Evolutionary conservation across 2,113 vertebrate species (phyloP).

Genomic region (Miniopterus natalensis): DNA sequence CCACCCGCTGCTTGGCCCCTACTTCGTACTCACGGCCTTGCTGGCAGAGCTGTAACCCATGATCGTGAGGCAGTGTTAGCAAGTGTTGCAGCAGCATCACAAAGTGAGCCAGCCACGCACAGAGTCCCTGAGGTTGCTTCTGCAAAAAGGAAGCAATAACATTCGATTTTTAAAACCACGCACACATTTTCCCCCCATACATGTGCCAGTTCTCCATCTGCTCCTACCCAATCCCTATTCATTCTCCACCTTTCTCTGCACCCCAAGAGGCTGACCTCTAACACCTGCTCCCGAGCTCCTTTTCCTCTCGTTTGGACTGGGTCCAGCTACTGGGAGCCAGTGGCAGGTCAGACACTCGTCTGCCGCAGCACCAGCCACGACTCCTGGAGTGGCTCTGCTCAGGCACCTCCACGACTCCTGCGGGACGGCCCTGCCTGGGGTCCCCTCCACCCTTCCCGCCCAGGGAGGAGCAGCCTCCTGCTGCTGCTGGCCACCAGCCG

Average conservation of each 20-base stretch:
- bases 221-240: not conserved
- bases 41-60: not conserved
- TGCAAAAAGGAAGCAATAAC: not conserved
- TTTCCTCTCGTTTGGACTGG: not conserved
- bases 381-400: not conserved
- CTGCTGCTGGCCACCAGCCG: not conserved
- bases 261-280: not conserved
- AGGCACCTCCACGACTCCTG: accelerated
- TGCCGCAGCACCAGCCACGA: not conserved
- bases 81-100: not conserved
- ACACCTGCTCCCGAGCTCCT: not conserved
- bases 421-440: not conserved
- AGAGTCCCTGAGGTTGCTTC: not conserved
- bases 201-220: not conserved
- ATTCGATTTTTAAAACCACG: not conserved
- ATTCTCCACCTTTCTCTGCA: not conserved
- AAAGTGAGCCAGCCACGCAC: not conserved
- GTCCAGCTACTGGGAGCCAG: not conserved
- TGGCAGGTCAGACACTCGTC: too few relatives aligned
- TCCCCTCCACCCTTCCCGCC: not conserved
- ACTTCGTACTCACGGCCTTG: not conserved
- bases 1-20: not conserved
- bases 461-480: not conserved
- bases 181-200: not conserved
- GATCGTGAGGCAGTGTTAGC: not conserved